Base-by-base conservation (phyloP, 1,140 invertebrate genomes). In the Helicoverpa zea region DNA sequence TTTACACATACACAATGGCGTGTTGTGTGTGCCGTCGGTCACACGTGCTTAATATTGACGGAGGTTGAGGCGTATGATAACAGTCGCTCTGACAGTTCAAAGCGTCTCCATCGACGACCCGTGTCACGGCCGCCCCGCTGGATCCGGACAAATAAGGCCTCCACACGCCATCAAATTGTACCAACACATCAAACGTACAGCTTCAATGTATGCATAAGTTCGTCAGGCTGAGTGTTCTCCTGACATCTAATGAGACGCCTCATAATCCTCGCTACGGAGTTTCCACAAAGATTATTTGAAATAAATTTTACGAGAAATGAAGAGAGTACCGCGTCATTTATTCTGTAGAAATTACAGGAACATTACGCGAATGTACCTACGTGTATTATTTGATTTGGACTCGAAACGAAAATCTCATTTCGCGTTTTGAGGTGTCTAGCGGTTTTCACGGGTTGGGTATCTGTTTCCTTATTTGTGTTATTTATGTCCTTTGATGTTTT, bases 31-130 rank as follows among this genome's bases (percentile, higher is more conserved):
- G 35, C 52, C 58, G 56, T 63, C 63, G 64, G 35, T 29, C n/a
- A 29, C 51, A 47, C 12, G 18, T 79, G 30, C 18, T 47, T 77
- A 70, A 72, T 77, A 81, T 81, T 72, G 74, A 81, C 66, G 58
- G 59, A 70, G 64, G 74, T 81, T 68, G 70, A 30, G 76, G 70
- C 52, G 70, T 72, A 70, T 61, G 80, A 81, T 66, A 81, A 73
- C 75, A 66, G 47, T 47, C 23, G 14, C 51, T 29, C 30, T 75
- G 77, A 76, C 77, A 80, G 81, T 72, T 83, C 63, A 82, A 82
- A 83, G 77, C 66, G 77, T 61, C 49, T 35, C 61, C 75, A 56
- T 43, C 63, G 61, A 52, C 77, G 81, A 82, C 77, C 81, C 81
- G 54, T 77, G 81, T 80, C 81, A 83, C 77, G 56, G 29, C 16